These are phyloP conservation scores for Pseudoatta argentina DNA, from an alignment of 1,140 invertebrate species.

Conservation along the genomic window DNA sequence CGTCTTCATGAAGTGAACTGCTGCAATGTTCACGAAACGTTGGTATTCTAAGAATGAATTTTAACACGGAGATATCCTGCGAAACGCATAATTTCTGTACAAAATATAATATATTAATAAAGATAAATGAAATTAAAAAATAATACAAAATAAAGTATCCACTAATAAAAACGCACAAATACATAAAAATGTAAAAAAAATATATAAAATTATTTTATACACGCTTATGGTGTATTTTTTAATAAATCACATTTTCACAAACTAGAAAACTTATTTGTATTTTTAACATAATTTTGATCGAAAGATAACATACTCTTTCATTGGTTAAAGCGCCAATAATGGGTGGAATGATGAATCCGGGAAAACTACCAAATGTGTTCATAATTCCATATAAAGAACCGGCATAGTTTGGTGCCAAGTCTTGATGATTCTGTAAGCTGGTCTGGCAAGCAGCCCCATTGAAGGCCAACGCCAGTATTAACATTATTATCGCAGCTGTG, in stretches of 20 bases:
- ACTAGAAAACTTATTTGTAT: background rate
- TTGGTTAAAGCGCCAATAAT: conserved; percentile 90
- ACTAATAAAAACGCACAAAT: background rate
- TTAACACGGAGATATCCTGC: too few relatives aligned
- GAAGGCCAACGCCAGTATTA: conserved; percentile 92
- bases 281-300: conserved; percentile 7
- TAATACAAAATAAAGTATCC: background rate
- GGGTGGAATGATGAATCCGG: conserved; percentile 91
- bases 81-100: too few relatives aligned
- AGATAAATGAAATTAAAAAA: background rate
- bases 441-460: conserved; percentile 94
- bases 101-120: too few relatives aligned
- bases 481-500: conserved; percentile 88
- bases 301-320: conserved; percentile 86
- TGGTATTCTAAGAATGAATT: too few relatives aligned
- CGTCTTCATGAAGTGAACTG: too few relatives aligned
- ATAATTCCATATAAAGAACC: conserved; percentile 92
- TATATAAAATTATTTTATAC: background rate
- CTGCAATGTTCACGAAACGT: too few relatives aligned
- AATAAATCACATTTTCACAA: background rate
- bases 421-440: conserved; percentile 94
- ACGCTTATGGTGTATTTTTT: background rate
- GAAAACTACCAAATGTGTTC: conserved; percentile 91
- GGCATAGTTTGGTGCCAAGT: conserved; percentile 93
- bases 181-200: background rate